Percentiles rank a stretch among this genome's conserved stretches.
phyloP scores from a whole-genome alignment of 2,888 invertebrate species.

The Strigamia transsilvanica region DNA sequence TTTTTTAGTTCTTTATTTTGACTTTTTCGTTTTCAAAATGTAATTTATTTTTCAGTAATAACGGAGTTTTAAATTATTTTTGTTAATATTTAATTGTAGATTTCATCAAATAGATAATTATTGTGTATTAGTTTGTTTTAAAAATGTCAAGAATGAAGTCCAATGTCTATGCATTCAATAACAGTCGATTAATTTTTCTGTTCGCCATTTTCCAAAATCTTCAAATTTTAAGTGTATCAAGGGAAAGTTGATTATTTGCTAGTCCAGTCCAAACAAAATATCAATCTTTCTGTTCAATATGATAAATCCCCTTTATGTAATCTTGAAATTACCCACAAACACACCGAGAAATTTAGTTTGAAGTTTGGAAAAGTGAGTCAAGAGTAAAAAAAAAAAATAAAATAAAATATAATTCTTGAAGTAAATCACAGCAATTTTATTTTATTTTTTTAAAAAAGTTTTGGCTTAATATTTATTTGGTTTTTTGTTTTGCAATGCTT shows the following conservation, averaged over 20 bases:
- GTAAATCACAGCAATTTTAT: not conserved
- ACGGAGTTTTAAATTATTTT: constrained; percentile 46
- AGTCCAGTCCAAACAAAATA: constrained; percentile 36
- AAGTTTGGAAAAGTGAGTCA: not conserved
- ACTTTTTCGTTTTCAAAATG: not conserved
- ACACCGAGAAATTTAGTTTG: not conserved
- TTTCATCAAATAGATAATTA: not conserved
- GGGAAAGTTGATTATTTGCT: constrained; percentile 42
- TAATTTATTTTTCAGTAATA: constrained; percentile 21
- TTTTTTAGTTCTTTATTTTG: constrained; percentile 7
- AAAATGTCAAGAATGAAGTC: constrained; percentile 25
- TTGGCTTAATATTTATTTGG: not conserved
- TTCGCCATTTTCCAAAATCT: not conserved
- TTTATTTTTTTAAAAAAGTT: not conserved
- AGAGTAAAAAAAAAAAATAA: not conserved
- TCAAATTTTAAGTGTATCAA: not conserved
- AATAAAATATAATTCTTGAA: too few relatives aligned
- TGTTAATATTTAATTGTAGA: constrained; percentile 40
- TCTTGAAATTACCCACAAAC: not conserved
- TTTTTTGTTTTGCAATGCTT: not conserved
- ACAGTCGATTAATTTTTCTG: not conserved
- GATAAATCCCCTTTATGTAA: constrained; percentile 7
- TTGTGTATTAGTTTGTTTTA: constrained; percentile 32
- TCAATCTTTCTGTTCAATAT: not conserved
- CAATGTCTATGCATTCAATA: constrained; percentile 48